These are phyloP conservation scores for Phytoseiulus persimilis DNA, from an alignment of 2,888 invertebrate species.

Conservation along the genomic window DNA sequence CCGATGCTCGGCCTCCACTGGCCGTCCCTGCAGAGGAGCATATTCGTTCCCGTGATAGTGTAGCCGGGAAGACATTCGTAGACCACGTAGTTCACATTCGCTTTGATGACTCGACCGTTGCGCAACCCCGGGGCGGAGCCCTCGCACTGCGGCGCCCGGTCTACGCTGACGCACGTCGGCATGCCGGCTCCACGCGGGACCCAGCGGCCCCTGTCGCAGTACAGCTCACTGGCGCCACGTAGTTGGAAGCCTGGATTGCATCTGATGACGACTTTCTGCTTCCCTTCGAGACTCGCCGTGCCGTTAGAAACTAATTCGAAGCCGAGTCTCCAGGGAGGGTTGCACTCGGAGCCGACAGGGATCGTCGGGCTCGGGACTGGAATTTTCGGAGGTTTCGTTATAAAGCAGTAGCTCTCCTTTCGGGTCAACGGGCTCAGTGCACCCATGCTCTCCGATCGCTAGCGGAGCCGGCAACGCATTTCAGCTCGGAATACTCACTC, in stretches of 20 bases:
- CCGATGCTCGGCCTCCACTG: background rate
- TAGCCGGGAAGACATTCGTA: background rate
- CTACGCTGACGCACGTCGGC: background rate
- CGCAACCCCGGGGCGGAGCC: background rate
- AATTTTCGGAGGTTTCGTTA: background rate
- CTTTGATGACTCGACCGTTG: background rate
- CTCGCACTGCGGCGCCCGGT: background rate
- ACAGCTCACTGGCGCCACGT: background rate
- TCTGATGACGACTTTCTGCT: background rate
- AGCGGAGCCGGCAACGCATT: too few species aligned
- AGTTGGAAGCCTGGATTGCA: background rate
- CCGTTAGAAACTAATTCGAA: background rate
- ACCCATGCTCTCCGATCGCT: too few species aligned
- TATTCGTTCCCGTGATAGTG: background rate
- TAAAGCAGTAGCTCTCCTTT: too few species aligned
- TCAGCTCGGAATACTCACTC: background rate
- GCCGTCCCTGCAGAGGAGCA: background rate
- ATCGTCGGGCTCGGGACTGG: background rate
- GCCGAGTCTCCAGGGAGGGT: conserved; percentile 6
- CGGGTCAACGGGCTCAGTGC: too few species aligned
- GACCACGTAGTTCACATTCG: background rate
- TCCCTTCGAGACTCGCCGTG: background rate
- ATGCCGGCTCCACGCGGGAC: background rate
- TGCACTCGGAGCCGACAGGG: background rate
- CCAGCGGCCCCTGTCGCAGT: conserved; percentile 25